A percentile compares a stretch with the other conserved stretches of the same genome.
These are phyloP conservation scores for Gadus chalcogrammus DNA, from an alignment of 2,113 vertebrate species.

Conservation along the genomic window DNA sequence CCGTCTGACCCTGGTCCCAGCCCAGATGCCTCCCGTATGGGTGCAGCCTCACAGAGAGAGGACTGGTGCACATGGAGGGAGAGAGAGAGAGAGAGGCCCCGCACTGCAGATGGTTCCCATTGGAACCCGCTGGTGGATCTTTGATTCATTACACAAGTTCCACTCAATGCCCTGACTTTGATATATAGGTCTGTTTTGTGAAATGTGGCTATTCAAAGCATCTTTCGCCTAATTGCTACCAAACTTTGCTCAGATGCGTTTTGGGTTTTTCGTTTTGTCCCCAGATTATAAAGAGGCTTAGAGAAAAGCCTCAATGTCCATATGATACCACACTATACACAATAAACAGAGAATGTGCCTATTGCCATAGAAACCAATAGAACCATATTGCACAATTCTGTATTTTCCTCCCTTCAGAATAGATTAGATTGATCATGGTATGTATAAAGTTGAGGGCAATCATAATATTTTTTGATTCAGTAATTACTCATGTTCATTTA, in stretches of 20 bases:
- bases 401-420: no score
- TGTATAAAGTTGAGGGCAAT: no score
- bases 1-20: slow-evolving; percentile 42
- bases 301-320: no score
- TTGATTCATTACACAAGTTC: slow-evolving; percentile 44
- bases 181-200: slow-evolving; percentile 33
- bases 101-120: slow-evolving; percentile 30
- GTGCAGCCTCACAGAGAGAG: slow-evolving; percentile 29
- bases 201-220: slow-evolving; percentile 1
- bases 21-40: slow-evolving; percentile 59
- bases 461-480: no score
- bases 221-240: slow-evolving; percentile 8
- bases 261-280: not conserved
- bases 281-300: no score
- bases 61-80: slow-evolving; percentile 34
- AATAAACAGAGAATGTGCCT: no score
- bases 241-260: not conserved
- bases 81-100: slow-evolving; percentile 39
- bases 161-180: slow-evolving; percentile 23
- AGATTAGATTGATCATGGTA: no score
- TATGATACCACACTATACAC: no score
- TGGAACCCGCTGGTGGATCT: slow-evolving; percentile 20
- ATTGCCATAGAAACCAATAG: no score
- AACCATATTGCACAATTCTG: no score
- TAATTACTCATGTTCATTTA: no score